phyloP scores from a whole-genome alignment of 2,797 vertebrate genomes.

The Falco biarmicus region DNA sequence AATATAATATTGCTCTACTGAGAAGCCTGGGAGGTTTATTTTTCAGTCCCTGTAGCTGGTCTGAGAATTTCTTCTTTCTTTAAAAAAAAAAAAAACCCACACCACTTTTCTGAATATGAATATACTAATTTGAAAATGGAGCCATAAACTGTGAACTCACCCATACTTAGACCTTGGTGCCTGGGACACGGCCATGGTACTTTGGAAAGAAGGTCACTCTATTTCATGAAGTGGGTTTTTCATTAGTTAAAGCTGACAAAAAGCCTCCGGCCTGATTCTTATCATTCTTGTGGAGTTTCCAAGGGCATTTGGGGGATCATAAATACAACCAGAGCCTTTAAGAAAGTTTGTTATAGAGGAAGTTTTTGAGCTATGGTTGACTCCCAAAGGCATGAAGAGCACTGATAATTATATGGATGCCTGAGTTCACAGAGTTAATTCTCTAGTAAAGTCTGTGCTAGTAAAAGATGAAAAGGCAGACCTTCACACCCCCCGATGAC shows the following conservation, averaged over 20 bases:
- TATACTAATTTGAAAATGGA: not conserved
- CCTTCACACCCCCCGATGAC: not conserved
- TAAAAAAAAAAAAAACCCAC: not conserved
- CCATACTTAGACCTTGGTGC: not conserved
- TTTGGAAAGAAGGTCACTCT: not conserved
- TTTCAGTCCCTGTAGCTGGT: not conserved
- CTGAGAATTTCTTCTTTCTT: not conserved
- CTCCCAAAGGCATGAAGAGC: not conserved
- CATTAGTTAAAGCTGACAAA: conserved; percentile 27
- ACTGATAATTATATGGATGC: not conserved
- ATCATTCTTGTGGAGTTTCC: not conserved
- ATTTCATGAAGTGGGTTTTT: not conserved
- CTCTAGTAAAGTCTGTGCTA: not conserved
- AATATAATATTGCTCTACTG: not conserved
- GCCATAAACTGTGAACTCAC: not conserved
- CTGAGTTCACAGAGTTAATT: not conserved
- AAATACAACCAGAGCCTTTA: not conserved
- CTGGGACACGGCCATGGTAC: not conserved
- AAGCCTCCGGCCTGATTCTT: not conserved
- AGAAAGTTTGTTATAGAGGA: not conserved
- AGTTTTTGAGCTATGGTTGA: not conserved
- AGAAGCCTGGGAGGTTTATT: not conserved
- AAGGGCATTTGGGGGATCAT: not conserved
- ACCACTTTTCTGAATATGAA: not conserved
- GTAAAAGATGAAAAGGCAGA: not conserved